Base-by-base conservation (phyloP, 2,113 vertebrate genomes). In the Sinocyclocheilus rhinocerous region DNA sequence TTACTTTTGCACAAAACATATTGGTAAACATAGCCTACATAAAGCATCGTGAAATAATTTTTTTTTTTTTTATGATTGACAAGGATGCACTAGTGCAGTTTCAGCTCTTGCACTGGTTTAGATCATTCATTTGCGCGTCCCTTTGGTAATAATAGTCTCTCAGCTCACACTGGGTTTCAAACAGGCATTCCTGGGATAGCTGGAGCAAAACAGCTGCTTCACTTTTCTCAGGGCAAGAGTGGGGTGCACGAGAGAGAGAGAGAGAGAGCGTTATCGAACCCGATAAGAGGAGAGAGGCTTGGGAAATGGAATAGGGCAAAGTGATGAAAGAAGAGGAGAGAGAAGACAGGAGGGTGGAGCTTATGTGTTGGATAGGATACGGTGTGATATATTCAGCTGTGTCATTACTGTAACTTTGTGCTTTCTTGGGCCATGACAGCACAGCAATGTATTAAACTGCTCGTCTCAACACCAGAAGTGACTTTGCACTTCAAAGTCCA, bases 181-280 rank as follows among this genome's bases (percentile, higher is more conserved):
- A 88, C 86, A 65, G n/a, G 81, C 92, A 94, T 94, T 94, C 92
- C 90, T 88, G 89, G 88, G 89, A 91, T 92, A 91, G 85, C 79
- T 91, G 73, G 61, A 80, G 45, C 82, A 86, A 91, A 93, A 92
- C 90, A 91, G 90, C 89, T 93, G 91, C 91, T 83, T 42, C 22
- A 42, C 36, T 45, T 45, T 63, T 45, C 36, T 81, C 78, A 42
- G 20, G 11, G 33, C 5, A 3, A 39, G 29, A 59, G 50, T 79
- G 52, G 55, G 52, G 33, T 42, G 33, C 12, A 39, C 4, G 0
- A 50, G 33, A 33, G 52, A 42, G 8, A 65, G 52, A 42, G 8
- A 65, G 24, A 15, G 7, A 67, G 57, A 39, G 22, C 1, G 15
- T 26, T 81, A 52, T 48, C 29, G 22, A 50, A 48, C 50, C 67